Evolutionary conservation across 2,888 invertebrate genomes (phyloP).

Genomic region (Andrena marginata): DNA sequence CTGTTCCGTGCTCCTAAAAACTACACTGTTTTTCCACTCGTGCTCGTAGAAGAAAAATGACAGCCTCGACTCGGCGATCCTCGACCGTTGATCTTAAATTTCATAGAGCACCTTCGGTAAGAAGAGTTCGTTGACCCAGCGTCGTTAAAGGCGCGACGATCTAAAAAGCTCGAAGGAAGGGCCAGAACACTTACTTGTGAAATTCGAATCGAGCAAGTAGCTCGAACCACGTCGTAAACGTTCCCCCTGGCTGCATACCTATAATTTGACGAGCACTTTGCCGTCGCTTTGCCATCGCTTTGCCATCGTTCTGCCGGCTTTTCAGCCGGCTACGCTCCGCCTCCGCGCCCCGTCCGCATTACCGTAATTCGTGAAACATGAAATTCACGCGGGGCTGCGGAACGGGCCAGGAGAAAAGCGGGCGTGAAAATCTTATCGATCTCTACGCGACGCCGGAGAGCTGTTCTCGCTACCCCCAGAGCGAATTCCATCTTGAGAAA

Average conservation of each 20-base stretch:
- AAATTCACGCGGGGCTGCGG: constrained; percentile 12
- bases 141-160: constrained; percentile 38
- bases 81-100: background rate
- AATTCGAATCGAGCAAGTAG: constrained; percentile 52
- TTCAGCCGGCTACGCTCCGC: constrained; percentile 16
- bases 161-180: constrained; percentile 16
- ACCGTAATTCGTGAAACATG: constrained; percentile 54
- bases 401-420: background rate
- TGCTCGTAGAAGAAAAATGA: too few species aligned
- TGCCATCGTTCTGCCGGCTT: constrained; percentile 48
- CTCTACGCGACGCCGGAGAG: background rate
- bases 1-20: too few species aligned
- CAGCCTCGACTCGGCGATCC: too few species aligned
- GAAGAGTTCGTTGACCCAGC: constrained; percentile 13
- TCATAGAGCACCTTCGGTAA: constrained; percentile 2
- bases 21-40: too few species aligned
- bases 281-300: constrained; percentile 48
- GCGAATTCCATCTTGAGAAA: background rate
- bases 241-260: constrained; percentile 58
- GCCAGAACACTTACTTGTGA: constrained; percentile 24
- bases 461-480: background rate
- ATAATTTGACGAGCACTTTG: constrained; percentile 72
- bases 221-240: constrained; percentile 65
- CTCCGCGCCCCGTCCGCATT: constrained; percentile 21
- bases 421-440: constrained; percentile 8